Evolutionary conservation across 2,797 vertebrate genomes (phyloP).

Genomic region (Toxotes lorentzi): DNA sequence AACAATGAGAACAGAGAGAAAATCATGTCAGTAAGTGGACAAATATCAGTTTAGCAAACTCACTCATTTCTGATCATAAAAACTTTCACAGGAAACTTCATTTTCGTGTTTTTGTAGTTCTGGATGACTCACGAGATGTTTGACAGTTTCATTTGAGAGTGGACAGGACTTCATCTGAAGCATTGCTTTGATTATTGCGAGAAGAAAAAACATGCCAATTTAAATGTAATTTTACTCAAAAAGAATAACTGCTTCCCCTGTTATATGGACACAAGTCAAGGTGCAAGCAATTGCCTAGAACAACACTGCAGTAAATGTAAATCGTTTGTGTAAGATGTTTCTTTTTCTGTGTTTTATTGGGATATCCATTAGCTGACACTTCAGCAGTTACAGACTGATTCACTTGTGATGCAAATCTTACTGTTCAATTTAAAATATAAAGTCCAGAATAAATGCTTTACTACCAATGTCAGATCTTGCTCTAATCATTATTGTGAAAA

Average conservation of each 20-base stretch:
- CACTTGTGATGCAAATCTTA: not conserved
- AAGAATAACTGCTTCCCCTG: constrained; percentile 42
- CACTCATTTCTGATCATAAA: constrained; percentile 38
- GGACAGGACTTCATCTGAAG: constrained; percentile 32
- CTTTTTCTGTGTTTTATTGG: not conserved
- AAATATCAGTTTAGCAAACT: constrained; percentile 24
- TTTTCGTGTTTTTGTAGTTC: constrained; percentile 37
- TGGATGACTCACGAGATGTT: constrained; percentile 32
- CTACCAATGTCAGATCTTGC: not conserved
- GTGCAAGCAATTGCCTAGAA: constrained; percentile 23
- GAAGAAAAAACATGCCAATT: constrained; percentile 24
- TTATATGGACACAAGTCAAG: constrained; percentile 36
- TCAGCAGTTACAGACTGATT: not conserved
- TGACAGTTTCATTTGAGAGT: constrained; percentile 55
- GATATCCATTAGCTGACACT: not conserved
- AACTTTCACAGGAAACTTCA: constrained; percentile 45
- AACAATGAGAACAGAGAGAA: constrained; percentile 26
- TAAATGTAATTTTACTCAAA: constrained; percentile 25
- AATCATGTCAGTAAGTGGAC: constrained; percentile 17
- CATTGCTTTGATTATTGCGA: constrained; percentile 46
- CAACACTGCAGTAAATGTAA: constrained; percentile 17
- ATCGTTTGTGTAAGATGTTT: not conserved
- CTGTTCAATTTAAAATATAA: not conserved
- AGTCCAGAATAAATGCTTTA: not conserved
- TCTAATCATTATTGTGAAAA: not conserved